Percentiles rank a stretch among this genome's conserved stretches.
Evolutionary conservation across 2,797 vertebrate genomes (phyloP).

Genomic region (Zalophus californianus): DNA sequence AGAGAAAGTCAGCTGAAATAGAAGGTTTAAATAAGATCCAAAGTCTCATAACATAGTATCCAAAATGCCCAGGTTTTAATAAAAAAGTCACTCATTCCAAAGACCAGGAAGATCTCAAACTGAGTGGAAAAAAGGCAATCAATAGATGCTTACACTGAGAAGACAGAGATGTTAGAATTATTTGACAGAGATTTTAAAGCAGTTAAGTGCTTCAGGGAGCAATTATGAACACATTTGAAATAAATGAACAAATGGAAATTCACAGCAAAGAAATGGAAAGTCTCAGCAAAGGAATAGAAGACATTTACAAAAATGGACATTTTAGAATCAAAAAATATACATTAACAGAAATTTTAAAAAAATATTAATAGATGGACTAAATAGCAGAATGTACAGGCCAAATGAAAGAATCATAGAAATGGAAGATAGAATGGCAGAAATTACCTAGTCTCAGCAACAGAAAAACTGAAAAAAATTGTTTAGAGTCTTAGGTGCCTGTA

Average conservation of each 20-base stretch:
- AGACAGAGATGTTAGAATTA: not conserved
- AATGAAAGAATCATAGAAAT: not conserved
- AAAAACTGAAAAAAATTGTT: not conserved
- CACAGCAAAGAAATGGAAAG: not conserved
- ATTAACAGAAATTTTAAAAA: not conserved
- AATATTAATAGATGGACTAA: not conserved
- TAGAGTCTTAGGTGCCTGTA: not conserved
- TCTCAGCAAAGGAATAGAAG: not conserved
- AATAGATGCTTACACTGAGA: not conserved
- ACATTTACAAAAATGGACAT: not conserved
- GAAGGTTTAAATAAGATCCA: not conserved
- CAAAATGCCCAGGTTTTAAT: not conserved
- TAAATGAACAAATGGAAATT: not conserved
- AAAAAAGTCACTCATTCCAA: not conserved
- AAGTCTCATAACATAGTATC: not conserved
- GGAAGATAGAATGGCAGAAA: not conserved
- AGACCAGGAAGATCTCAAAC: not conserved
- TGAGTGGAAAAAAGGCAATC: not conserved
- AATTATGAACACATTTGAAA: not conserved
- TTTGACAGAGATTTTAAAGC: not conserved
- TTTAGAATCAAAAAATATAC: not conserved
- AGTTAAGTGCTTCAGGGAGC: not conserved
- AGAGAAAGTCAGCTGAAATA: not conserved
- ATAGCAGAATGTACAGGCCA: not conserved
- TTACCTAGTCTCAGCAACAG: not conserved